Base-by-base conservation (phyloP, 2,797 vertebrate genomes). In the Parambassis ranga region DNA sequence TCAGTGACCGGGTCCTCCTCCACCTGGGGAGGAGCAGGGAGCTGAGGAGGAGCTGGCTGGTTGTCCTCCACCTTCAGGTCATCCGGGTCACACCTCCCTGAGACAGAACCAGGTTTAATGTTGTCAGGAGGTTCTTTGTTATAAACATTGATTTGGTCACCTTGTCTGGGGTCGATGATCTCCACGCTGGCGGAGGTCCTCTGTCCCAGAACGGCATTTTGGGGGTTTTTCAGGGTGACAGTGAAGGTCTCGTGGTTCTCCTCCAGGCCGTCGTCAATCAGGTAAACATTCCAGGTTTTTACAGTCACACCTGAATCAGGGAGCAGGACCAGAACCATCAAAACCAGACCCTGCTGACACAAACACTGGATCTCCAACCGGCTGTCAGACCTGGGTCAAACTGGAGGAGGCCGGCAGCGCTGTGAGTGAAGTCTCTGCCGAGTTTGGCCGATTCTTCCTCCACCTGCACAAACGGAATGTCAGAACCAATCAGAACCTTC, bases 231-330 rank as follows among this genome's bases (percentile, higher is more conserved):
- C 35, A 81, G 83, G 37, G 53, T 28, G 50, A 94, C 79, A 2
- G 77, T 82, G 67, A 95, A 87, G 18, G 81, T 77, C 84, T 93
- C 90, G 16, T 84, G 64, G 60, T 91, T 94, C 70, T 94, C 92
- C 83, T 95, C 92, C 61, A 92, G 84, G 11, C 91, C 86, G 6
- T 94, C 91, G 1, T 92, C 83, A 3, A 85, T 83, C 59, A 89
- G 59, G 63, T 90, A 87, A 47, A 94, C 77, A 73, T 84, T 91
- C 92, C 69, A 83, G 26, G 83, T 79, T 76, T 95, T 95, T 61
- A 90, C 31, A n/a, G 73, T 87, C 65, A 94, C 93, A 49, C 93
- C 94, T 95, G 7, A 28, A 60, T 48, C 44, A 46, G 5, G 18
- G 14, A 50, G 4, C 2, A 6, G 32, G 0, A 50, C 14, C 15